phyloP scores from a whole-genome alignment of 1,140 invertebrate genomes.

The Eriocheir sinensis region DNA sequence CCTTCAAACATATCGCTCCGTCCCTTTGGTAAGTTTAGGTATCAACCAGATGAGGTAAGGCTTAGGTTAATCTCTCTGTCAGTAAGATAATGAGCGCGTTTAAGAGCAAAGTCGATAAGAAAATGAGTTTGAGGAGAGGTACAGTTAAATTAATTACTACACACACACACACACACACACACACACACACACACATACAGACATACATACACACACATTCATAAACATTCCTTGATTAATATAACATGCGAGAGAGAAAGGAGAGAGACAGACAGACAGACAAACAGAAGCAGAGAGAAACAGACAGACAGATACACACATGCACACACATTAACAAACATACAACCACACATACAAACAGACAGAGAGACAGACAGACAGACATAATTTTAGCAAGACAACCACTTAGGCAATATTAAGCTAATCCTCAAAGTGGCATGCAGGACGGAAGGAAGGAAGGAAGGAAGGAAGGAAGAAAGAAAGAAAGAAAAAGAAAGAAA shows the following conservation, averaged over 20 bases:
- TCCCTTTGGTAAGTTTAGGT: too few species aligned
- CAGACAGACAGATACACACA: background rate
- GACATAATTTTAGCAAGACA: background rate
- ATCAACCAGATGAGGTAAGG: too few species aligned
- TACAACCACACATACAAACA: too few species aligned
- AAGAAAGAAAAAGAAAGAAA: background rate
- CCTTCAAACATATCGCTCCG: too few species aligned
- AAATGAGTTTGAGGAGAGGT: background rate
- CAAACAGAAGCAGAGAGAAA: background rate
- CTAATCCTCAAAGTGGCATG: background rate
- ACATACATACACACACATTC: background rate
- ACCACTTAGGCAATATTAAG: background rate
- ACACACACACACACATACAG: background rate
- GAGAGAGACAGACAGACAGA: background rate
- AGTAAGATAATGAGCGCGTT: too few species aligned
- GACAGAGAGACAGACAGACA: too few species aligned
- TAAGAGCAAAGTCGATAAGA: too few species aligned
- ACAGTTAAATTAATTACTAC: background rate
- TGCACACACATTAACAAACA: too few species aligned
- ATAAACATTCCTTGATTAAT: background rate
- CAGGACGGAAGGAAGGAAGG: too few species aligned
- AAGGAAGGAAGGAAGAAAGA: background rate
- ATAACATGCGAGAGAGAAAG: too few species aligned
- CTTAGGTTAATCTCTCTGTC: too few species aligned
- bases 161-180: background rate